A percentile compares a stretch with the other conserved stretches of the same genome.
Conservation (phyloP, 2,888 invertebrate genomes). For the Myathropa florea region DNA sequence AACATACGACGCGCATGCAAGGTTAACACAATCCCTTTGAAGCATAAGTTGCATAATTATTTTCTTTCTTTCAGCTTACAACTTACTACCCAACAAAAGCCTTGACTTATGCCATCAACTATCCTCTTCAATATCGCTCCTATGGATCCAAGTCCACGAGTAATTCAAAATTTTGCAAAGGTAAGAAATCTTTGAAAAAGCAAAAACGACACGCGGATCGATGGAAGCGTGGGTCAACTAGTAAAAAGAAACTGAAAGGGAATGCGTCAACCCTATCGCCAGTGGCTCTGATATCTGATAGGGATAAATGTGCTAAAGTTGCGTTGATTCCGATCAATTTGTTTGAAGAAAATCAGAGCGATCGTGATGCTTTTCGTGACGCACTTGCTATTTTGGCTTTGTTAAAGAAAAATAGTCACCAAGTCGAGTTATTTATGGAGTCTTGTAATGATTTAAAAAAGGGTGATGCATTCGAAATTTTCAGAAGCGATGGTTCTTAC, state of each 20-base stretch:
- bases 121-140: not conserved
- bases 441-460: slow-evolving; percentile 60
- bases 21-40: slow-evolving; percentile 1
- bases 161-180: slow-evolving; percentile 53
- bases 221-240: slow-evolving; percentile 17
- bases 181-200: slow-evolving; percentile 25
- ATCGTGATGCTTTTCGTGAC: slow-evolving; percentile 71
- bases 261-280: slow-evolving; percentile 39
- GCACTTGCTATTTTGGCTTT: slow-evolving; percentile 73
- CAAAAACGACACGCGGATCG: slow-evolving; percentile 24
- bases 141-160: slow-evolving; percentile 62
- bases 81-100: slow-evolving; percentile 5
- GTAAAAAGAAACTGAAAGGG: slow-evolving; percentile 17
- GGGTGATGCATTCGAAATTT: slow-evolving; percentile 11
- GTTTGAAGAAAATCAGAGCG: slow-evolving; percentile 57
- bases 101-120: not conserved
- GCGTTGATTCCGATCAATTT: slow-evolving; percentile 75
- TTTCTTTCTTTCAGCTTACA: slow-evolving; percentile 19
- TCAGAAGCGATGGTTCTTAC: not conserved
- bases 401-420: slow-evolving; percentile 72
- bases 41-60: not conserved
- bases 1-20: slow-evolving; percentile 35
- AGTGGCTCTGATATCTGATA: slow-evolving; percentile 66
- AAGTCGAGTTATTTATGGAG: slow-evolving; percentile 75
- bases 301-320: slow-evolving; percentile 72